A percentile compares a stretch with the other conserved stretches of the same genome.
Conservation (phyloP, 1,140 invertebrate species). For the Thaumetopoea pityocampa region DNA sequence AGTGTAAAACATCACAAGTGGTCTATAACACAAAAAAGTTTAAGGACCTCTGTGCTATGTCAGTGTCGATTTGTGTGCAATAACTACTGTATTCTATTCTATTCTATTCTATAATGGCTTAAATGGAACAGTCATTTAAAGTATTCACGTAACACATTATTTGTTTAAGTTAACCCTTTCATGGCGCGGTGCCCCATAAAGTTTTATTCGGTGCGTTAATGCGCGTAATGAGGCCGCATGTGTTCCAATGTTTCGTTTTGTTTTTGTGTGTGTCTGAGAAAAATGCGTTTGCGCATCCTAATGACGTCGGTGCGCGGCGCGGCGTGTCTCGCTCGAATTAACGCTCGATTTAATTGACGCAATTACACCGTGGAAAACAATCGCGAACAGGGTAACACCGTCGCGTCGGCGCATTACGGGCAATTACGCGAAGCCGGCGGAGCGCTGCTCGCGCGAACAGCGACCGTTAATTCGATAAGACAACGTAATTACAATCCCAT, state of each 20-base stretch:
- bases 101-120: too few relatives aligned
- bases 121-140: slow-evolving; percentile 4
- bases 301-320: slow-evolving; percentile 49
- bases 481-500: too few relatives aligned
- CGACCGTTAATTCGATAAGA: too few relatives aligned
- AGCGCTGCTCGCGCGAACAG: too few relatives aligned
- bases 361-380: slow-evolving; percentile 68
- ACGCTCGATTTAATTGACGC: slow-evolving; percentile 64
- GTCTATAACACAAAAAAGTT: too few relatives aligned
- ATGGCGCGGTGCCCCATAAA: slow-evolving; percentile 24
- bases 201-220: slow-evolving; percentile 33
- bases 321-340: slow-evolving; percentile 64
- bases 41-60: too few relatives aligned
- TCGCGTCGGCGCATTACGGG: slow-evolving; percentile 52
- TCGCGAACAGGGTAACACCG: slow-evolving; percentile 51
- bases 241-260: slow-evolving; percentile 30
- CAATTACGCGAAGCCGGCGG: slow-evolving; percentile 14
- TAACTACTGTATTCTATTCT: too few relatives aligned
- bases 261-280: slow-evolving; percentile 38
- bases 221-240: slow-evolving; percentile 23
- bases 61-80: too few relatives aligned
- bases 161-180: slow-evolving; percentile 26
- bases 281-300: slow-evolving; percentile 52
- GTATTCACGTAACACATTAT: slow-evolving; percentile 13
- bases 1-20: too few relatives aligned